These are phyloP conservation scores for Brachionus koreanus DNA, from an alignment of 1,140 invertebrate genomes.

Conservation along the genomic window DNA sequence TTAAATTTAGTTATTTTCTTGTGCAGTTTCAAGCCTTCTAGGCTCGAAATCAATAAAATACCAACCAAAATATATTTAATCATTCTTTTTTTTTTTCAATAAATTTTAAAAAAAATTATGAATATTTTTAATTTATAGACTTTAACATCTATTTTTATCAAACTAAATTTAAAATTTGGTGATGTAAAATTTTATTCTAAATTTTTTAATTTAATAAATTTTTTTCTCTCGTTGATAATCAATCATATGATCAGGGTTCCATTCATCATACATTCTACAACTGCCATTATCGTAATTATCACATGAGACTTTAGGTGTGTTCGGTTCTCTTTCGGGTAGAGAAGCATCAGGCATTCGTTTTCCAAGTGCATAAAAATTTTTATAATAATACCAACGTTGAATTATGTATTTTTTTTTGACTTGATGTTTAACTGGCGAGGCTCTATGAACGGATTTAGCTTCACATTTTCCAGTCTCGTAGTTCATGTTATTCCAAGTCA, in stretches of 20 bases:
- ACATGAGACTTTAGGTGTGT: conserved; percentile 51
- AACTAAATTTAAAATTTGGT: neutral
- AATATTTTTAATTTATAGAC: neutral
- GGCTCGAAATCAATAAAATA: neutral
- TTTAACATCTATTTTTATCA: conserved; percentile 27
- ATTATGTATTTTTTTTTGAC: conserved; percentile 55
- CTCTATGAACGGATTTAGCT: conserved; percentile 51
- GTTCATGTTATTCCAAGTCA: conserved; percentile 58
- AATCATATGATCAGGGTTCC: conserved; percentile 53
- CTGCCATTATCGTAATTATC: conserved; percentile 55
- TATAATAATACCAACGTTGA: conserved; percentile 58
- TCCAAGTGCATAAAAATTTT: conserved; percentile 55
- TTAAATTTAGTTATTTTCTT: conserved; percentile 1
- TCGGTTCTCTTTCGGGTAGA: conserved; percentile 48
- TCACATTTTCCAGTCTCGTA: conserved; percentile 52
- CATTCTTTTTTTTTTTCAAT: neutral
- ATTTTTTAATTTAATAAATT: conserved; percentile 9
- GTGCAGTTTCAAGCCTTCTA: neutral
- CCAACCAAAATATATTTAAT: neutral
- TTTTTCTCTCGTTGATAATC: conserved; percentile 49
- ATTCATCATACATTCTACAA: conserved; percentile 57
- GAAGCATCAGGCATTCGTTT: conserved; percentile 51
- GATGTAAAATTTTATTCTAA: neutral
- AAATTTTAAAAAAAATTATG: neutral
- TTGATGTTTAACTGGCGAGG: conserved; percentile 50